A percentile compares a stretch with the other conserved stretches of the same genome.
Conservation (phyloP, 2,113 vertebrate genomes). For the Xyrauchen texanus region DNA sequence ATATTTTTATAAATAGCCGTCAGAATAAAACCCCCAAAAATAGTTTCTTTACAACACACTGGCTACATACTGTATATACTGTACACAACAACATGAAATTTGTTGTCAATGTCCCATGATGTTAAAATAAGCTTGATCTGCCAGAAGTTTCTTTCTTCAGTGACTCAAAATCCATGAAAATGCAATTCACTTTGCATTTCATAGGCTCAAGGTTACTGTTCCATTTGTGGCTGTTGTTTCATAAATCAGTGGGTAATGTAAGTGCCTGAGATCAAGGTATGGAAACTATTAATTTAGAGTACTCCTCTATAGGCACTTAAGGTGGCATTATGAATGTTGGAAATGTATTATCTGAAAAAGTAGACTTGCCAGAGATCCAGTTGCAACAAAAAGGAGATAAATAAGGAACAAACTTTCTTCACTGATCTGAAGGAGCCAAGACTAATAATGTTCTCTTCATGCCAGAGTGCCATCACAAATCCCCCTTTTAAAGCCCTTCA, state of each 20-base stretch:
- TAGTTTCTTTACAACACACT: too few relatives aligned
- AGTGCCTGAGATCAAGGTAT: constrained; percentile 68
- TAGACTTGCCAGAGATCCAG: constrained; percentile 40
- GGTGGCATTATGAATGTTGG: constrained; percentile 67
- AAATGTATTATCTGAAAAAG: constrained; percentile 73
- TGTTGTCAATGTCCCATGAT: not conserved
- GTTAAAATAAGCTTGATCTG: not conserved
- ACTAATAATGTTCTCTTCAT: constrained; percentile 24
- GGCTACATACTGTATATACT: too few relatives aligned
- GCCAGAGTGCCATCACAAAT: constrained; percentile 18
- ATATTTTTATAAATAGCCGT: too few relatives aligned
- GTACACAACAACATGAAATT: not conserved
- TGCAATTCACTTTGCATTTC: constrained; percentile 70
- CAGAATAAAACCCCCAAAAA: too few relatives aligned
- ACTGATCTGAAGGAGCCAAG: not conserved
- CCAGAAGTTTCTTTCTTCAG: not conserved
- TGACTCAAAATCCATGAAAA: constrained; percentile 45
- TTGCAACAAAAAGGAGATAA: constrained; percentile 44
- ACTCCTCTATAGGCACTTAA: constrained; percentile 66
- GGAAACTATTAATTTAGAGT: constrained; percentile 69
- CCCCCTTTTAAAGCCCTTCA: not conserved
- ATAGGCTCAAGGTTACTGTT: constrained; percentile 76
- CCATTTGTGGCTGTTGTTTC: constrained; percentile 74
- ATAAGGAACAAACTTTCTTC: constrained; percentile 42
- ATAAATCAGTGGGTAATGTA: constrained; percentile 83